Base-by-base conservation (phyloP, 2,797 vertebrate species). In the Bryconaethiops microstoma region DNA sequence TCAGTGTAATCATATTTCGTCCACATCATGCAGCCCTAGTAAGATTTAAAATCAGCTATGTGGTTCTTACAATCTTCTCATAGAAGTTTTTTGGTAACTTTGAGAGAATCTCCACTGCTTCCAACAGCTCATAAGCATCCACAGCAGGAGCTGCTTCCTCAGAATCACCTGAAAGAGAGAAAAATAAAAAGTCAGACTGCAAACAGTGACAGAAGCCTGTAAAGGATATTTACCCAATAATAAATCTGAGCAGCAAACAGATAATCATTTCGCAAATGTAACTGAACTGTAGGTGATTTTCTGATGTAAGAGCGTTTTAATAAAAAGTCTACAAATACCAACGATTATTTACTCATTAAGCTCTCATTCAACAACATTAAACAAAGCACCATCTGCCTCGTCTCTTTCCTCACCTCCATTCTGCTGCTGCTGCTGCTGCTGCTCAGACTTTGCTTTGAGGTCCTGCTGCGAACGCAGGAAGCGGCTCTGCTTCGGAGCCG, bases 21-120 rank as follows among this genome's bases (percentile, higher is more conserved):
- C 10, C 21, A 69, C 0, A 21, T 4, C 5, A 48, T 4, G 5
- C n/a, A 48, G 9, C 13, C 16, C 5, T 4, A 35, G 35, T 35
- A 35, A 25, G 14, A 29, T 25, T 68, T 42, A 42, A 45, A 35
- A 25, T 10, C n/a, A 62, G 60, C 13, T 21, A n/a, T 5, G 25
- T 7, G 4, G 50, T 82, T 87, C 97, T 92, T 93, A 99, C 98
- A 84, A 99, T 98, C 95, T 99, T 99, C 7, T 99, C 97, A 87
- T 96, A 98, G 91, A 99, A 99, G 85, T 99, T 98, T 94, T 99
- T 99, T 17, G 98, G 98, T 85, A 99, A 89, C 90, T 99, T 99
- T 54, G 96, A 96, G 84, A 99, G 95, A 91, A 99, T 95, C 86
- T 99, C 98, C 82, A 97, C 96, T 35, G 97, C 93, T 90, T 98